Base-by-base conservation (phyloP, 2,888 invertebrate species). In the Parascotia fuliginaria region DNA sequence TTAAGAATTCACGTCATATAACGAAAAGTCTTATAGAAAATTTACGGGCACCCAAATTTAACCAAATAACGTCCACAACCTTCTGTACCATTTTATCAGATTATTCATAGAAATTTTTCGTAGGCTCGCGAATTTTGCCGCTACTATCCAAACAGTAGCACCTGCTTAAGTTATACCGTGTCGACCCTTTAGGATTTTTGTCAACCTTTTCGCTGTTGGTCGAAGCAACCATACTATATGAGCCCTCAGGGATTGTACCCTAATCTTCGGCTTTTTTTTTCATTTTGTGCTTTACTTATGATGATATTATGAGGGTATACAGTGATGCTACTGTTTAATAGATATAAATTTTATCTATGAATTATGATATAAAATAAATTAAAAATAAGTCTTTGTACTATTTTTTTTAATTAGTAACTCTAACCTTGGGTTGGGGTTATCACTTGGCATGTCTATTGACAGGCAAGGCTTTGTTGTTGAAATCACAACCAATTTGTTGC, bases 91-190 rank as follows among this genome's bases (percentile, higher is more conserved):
- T 31, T 13, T 41, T 65, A 64, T 65, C 50, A 64, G 62, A 64
- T 64, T 65, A 65, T 64, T 55, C 62, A 43, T 34, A 43, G 22
- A 55, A 65, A 52, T 59, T 59, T 65, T 50, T 47, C 47, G 36
- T 46, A 14, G 55, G 27, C 31, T 45, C 9, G 55, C 45, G 38
- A 65, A 55, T 64, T 62, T 60, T 59, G 49, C 47, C 29, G 49
- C 40, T 38, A 58, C 62, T 65, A 62, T 50, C 52, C 59, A 64
- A 62, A 64, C 64, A 45, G 14, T 28, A 28, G 13, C 50, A 64
- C 66, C 64, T 65, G 62, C 36, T 52, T 59, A 65, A 55, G 52
- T 61, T 64, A 65, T 64, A 65, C 57, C 40, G 45, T 34, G 27
- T 49, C 36, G 66, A 61, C 62, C 69, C 48, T 55, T 54, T 28